Evolutionary conservation across 2,888 invertebrate genomes (phyloP), one percentile per base, ranked within the genome.

Genomic region (Monopis laevigella): DNA sequence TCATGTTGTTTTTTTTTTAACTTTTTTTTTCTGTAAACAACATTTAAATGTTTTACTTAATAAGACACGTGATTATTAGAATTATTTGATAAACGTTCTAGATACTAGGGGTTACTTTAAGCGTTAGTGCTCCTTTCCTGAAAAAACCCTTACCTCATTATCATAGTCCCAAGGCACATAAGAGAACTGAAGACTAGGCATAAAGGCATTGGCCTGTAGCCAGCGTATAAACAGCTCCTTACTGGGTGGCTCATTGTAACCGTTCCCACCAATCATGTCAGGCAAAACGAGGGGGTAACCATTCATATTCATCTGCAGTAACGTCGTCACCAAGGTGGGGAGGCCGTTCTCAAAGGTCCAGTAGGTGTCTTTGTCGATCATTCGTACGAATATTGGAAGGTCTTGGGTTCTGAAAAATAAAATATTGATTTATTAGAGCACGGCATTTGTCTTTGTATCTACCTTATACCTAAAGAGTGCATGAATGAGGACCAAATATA

Each of bases 181-280:
- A 1, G 92, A 91, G 62, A 90, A 90, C 70, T 93, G 92, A 62
- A 93, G 73, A 7, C 85, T 74, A 0, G 92, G 91, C 86, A 93
- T 88, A 52, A 91, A 90, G 1, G 85, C 82, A 46, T 87, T 88
- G 0, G 88, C 86, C 56, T 91, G 88, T 18, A 89, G 68, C 92
- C 92, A 93, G 30, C 92, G 73, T 14, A 92, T 83, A 54, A 87
- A 89, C 28, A 89, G 59, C 58, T 88, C 87, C 48, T 85, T 84
- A 19, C 68, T 72, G 0, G 84, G 75, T 0, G 62, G 59, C 38
- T 77, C 82, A 3, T 70, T 66, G 48, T 82, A 82, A 0, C 83
- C 85, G 45, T 86, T 87, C 2, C 88, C 88, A 0, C 87, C 88
- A 18, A 88, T 85, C 87, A 92, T 90, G 55, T 92, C 92, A 0